Percentiles rank a stretch among this genome's conserved stretches.
These are phyloP conservation scores for Sylvia atricapilla DNA, from an alignment of 2,113 vertebrate genomes.

Conservation along the genomic window DNA sequence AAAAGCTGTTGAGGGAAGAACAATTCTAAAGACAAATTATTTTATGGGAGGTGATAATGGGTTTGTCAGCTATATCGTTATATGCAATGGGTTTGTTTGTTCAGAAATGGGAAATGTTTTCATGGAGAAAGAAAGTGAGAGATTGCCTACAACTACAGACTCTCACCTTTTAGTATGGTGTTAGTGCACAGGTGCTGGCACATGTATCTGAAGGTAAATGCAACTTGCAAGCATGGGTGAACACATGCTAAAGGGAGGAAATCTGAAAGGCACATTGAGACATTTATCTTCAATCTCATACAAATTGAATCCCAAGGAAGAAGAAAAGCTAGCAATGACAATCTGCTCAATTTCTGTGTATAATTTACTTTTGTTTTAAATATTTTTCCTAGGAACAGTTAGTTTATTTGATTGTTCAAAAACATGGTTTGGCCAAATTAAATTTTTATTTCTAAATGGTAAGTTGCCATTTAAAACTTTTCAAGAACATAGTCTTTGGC, in stretches of 20 bases:
- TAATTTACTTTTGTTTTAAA: neutral
- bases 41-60: neutral
- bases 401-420: neutral
- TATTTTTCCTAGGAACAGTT: neutral
- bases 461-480: constrained; percentile 20
- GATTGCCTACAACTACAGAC: neutral
- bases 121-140: neutral
- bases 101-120: neutral
- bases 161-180: neutral
- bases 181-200: neutral
- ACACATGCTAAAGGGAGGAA: neutral
- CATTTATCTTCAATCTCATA: neutral
- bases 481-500: neutral
- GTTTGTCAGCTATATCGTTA: neutral
- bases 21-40: neutral
- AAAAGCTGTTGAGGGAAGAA: neutral
- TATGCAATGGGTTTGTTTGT: neutral
- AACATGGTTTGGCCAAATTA: neutral
- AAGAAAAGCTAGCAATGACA: neutral
- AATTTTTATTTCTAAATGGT: neutral
- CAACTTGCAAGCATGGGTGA: neutral
- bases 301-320: neutral
- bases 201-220: neutral
- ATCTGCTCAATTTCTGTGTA: neutral
- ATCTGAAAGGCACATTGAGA: neutral